These are phyloP conservation scores for Maniola hyperantus DNA, from an alignment of 2,888 invertebrate genomes.

Conservation along the genomic window DNA sequence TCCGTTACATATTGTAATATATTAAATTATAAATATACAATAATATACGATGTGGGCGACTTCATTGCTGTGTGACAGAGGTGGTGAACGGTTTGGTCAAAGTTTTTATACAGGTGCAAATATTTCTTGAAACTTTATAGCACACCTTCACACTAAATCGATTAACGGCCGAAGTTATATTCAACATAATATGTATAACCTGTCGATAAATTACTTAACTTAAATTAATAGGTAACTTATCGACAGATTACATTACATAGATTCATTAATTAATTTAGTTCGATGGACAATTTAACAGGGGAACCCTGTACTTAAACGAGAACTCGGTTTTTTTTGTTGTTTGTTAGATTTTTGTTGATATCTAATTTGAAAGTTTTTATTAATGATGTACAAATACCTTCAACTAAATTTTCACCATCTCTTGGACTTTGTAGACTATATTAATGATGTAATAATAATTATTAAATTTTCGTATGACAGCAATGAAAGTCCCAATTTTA, in stretches of 20 bases:
- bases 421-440: neutral
- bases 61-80: slow-evolving; percentile 3
- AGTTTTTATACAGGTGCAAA: neutral
- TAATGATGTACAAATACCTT: neutral
- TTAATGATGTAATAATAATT: neutral
- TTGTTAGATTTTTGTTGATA: neutral
- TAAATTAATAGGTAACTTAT: too few species aligned
- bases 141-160: too few species aligned
- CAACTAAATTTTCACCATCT: neutral
- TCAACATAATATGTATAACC: too few species aligned
- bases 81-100: neutral
- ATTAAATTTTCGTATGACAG: neutral
- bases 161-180: too few species aligned
- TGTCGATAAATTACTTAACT: too few species aligned
- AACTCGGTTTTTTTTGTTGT: neutral
- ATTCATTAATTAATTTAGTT: too few species aligned
- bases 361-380: neutral
- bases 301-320: neutral
- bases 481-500: neutral
- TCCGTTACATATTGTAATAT: slow-evolving; percentile 36
- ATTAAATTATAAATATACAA: slow-evolving; percentile 32
- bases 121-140: neutral
- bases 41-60: neutral
- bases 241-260: too few species aligned
- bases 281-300: neutral